Evolutionary conservation across 1,140 invertebrate species (phyloP), one percentile per base, ranked within the genome.

Genomic region (Bradynema listronoti): DNA sequence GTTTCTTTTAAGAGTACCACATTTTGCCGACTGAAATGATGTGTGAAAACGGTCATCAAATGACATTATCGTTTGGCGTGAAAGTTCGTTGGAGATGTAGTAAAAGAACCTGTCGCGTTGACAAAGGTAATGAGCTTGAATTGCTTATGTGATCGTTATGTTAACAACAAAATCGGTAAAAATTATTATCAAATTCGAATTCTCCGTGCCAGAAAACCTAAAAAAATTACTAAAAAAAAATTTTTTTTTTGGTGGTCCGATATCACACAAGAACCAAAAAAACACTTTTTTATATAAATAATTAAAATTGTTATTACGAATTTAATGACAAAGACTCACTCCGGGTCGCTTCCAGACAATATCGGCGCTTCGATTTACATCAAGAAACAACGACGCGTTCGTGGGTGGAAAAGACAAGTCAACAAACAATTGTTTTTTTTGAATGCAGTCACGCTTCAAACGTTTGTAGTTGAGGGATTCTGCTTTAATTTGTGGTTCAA

Each of bases 311-410:
- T 16, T 50, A 49, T 57, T 50, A 54, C 16, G 47, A 16, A 4
- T 4, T 16, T 11, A 49, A 49, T n/a, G 24, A 27, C 14, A 41
- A 22, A 22, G 29, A 58, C 68, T 55, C 27, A 73, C 73, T 14
- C 69, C 71, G 5, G 74, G 74, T 51, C 74, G 42, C 29, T 77
- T 77, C 74, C 74, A 77, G 1, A 76, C 74, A 47, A 78, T 78
- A 25, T 77, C 73, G 4, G 56, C 50, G 45, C 51, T 63, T 45
- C 68, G 41, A 30, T 59, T 62, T 14, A 42, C 50, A 47, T 78
- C 76, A 30, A 77, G 41, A 55, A 78, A 77, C 5, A 77, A 49
- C 5, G 74, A 78, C 11, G 46, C 45, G 54, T 77, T 78, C 4
- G 70, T 66, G 0, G 74, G 75, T 9, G 74, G 76, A 56, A 77